phyloP scores from a whole-genome alignment of 2,113 vertebrate genomes.

The Cercocebus atys region DNA sequence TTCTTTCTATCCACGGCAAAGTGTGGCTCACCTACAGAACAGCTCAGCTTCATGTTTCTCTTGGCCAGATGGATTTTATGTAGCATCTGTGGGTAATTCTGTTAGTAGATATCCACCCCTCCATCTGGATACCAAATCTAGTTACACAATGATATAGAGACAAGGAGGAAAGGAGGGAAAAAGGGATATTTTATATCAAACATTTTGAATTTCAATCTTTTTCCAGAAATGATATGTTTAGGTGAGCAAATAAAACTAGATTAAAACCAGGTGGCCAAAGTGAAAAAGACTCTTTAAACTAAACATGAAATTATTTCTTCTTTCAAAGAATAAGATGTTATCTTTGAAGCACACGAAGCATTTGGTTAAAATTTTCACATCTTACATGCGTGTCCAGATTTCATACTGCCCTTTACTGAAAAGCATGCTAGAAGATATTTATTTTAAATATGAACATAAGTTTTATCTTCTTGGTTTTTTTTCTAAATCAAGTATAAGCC shows the following conservation, averaged over 20 bases:
- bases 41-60: not conserved
- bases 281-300: not conserved
- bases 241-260: not conserved
- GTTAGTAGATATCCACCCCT: not conserved
- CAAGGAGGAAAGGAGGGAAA: not conserved
- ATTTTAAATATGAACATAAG: not conserved
- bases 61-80: conserved; percentile 46
- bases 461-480: not conserved
- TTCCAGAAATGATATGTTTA: not conserved
- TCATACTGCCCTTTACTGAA: not conserved
- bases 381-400: not conserved
- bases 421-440: not conserved
- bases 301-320: not conserved
- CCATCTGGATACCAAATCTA: conserved; percentile 49
- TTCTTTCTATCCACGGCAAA: not conserved
- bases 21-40: not conserved
- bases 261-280: not conserved
- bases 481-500: not conserved
- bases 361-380: not conserved
- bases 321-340: not conserved
- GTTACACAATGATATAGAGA: not conserved
- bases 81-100: conserved; percentile 40
- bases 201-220: not conserved
- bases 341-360: not conserved
- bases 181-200: not conserved